Evolutionary conservation across 2,113 vertebrate genomes (phyloP).

Genomic region (Rhinogobius similis): DNA sequence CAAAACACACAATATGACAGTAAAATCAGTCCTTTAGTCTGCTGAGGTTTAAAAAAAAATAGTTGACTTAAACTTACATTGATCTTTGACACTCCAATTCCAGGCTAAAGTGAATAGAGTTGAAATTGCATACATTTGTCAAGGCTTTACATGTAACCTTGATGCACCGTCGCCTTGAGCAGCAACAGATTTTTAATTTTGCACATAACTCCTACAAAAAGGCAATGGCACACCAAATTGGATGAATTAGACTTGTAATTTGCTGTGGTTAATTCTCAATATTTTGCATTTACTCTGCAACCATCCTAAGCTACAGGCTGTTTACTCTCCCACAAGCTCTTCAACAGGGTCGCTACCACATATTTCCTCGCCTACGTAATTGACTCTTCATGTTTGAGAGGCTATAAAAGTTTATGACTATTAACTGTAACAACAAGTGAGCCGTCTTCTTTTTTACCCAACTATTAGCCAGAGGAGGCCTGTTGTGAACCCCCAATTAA

Average conservation of each 20-base stretch:
- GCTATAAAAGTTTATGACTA: conserved; percentile 80
- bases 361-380: conserved; percentile 75
- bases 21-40: no score
- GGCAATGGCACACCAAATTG: not conserved
- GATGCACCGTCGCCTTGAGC: not conserved
- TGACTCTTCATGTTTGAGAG: conserved; percentile 76
- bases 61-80: not conserved
- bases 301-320: conserved; percentile 64
- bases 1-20: no score
- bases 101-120: no score
- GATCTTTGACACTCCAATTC: not conserved
- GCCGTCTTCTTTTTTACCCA: conserved; percentile 62
- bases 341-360: conserved; percentile 55
- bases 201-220: not conserved
- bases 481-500: conserved; percentile 74
- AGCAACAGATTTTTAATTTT: not conserved
- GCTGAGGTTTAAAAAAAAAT: no score
- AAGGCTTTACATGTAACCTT: not conserved
- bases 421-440: conserved; percentile 76
- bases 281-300: conserved; percentile 70
- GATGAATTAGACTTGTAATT: conserved; percentile 41
- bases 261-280: conserved; percentile 67
- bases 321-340: conserved; percentile 72
- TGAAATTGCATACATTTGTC: not conserved
- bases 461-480: conserved; percentile 68